Conservation (phyloP, 2,113 vertebrate species). For the Rousettus leschenaultii region DNA sequence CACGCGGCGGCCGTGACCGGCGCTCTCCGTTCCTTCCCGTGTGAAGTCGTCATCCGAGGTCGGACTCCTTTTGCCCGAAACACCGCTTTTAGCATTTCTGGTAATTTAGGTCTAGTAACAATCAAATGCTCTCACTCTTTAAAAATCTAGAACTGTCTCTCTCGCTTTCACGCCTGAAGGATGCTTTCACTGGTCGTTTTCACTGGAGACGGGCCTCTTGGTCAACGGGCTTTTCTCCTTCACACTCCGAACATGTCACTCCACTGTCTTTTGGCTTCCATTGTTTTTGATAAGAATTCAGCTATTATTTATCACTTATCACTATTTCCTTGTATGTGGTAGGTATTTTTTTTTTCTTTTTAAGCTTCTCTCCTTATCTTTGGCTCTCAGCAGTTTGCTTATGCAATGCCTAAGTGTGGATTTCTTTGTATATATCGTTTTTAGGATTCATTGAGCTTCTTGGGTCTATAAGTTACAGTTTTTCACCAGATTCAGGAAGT, state of each 20-base stretch:
- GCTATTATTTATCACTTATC: too few species aligned
- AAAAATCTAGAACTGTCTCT: not conserved
- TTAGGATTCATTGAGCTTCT: not conserved
- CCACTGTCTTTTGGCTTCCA: not conserved
- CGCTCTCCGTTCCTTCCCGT: not conserved
- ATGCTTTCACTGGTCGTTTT: not conserved
- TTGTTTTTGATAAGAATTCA: not conserved
- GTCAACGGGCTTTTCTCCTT: not conserved
- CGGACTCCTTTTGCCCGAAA: not conserved
- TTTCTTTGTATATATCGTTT: not conserved
- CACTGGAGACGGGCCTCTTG: not conserved
- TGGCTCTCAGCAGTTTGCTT: not conserved
- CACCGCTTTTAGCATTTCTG: not conserved
- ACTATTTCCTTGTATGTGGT: not conserved
- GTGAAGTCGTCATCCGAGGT: not conserved
- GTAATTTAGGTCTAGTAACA: not conserved
- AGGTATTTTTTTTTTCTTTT: not conserved
- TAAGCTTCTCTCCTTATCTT: not conserved
- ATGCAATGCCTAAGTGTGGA: not conserved
- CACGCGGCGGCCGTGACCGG: not conserved
- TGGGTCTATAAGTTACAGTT: not conserved
- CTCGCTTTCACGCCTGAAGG: not conserved
- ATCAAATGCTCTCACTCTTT: not conserved
- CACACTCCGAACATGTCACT: rapidly evolving
- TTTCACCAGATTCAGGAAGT: not conserved